Conservation (phyloP, 2,797 vertebrate species). For the Myotis myotis region DNA sequence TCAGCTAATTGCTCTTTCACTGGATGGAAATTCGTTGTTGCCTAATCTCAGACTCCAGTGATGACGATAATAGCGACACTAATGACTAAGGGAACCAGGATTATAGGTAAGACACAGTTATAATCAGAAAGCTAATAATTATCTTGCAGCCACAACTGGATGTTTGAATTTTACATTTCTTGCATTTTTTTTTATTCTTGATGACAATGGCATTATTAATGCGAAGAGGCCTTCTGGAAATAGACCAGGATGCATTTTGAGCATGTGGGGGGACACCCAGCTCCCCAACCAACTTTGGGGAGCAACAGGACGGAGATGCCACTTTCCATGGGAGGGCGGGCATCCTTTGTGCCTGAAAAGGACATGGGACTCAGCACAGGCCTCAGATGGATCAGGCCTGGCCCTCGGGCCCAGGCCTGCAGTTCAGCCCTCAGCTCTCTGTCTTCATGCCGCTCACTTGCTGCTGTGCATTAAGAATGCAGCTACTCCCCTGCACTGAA, state of each 20-base stretch:
- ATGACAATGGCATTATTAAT: background rate
- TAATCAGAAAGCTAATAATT: slow-evolving; percentile 49
- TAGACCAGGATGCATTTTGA: fast-evolving
- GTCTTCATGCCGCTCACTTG: fast-evolving
- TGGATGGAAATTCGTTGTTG: background rate
- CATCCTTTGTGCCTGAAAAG: fast-evolving
- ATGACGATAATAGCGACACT: background rate
- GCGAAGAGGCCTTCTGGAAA: background rate
- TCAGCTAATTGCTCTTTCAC: background rate
- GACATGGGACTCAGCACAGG: fast-evolving
- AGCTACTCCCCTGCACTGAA: background rate
- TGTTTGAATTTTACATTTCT: slow-evolving; percentile 51
- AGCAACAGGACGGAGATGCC: fast-evolving
- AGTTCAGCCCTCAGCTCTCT: background rate
- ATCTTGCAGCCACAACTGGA: background rate
- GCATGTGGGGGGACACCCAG: fast-evolving
- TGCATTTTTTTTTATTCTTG: slow-evolving; percentile 42
- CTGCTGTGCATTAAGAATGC: background rate
- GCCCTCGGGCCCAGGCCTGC: background rate
- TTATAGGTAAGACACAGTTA: slow-evolving; percentile 34
- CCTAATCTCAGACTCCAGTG: background rate
- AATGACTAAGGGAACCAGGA: slow-evolving; percentile 22
- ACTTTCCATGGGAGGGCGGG: fast-evolving
- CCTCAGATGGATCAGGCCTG: fast-evolving
- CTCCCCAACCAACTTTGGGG: background rate